These are phyloP conservation scores for Cheumatopsyche charites DNA, from an alignment of 1,140 invertebrate species.

Conservation along the genomic window DNA sequence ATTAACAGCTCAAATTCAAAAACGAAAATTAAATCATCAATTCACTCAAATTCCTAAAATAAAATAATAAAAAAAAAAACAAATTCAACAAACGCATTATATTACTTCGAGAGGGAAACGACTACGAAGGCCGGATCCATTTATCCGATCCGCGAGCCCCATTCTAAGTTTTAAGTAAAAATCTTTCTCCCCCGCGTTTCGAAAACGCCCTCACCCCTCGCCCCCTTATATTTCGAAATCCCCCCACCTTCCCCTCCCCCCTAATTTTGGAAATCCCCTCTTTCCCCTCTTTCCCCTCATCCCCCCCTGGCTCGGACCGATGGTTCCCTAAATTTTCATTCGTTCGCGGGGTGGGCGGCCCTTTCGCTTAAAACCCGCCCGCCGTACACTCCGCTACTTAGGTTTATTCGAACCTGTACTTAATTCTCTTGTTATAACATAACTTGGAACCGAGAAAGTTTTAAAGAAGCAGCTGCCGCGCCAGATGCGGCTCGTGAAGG, in stretches of 20 bases:
- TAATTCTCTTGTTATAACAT: slow-evolving; percentile 48
- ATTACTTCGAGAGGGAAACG: too few relatives aligned
- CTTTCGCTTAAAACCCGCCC: slow-evolving; percentile 21
- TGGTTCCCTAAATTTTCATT: slow-evolving; percentile 46
- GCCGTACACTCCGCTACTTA: slow-evolving; percentile 16
- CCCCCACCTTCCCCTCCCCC: not conserved
- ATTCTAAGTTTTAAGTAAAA: slow-evolving; percentile 48
- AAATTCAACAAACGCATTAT: too few relatives aligned
- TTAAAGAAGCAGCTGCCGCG: slow-evolving; percentile 36
- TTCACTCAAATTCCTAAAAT: too few relatives aligned
- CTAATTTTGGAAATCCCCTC: not conserved
- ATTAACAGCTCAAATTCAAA: too few relatives aligned
- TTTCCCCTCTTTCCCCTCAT: not conserved
- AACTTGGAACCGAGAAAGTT: slow-evolving; percentile 43
- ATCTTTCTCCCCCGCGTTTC: slow-evolving; percentile 32
- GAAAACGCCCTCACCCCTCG: not conserved
- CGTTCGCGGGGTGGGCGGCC: not conserved
- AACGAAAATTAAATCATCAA: too few relatives aligned
- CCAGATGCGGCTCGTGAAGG: slow-evolving; percentile 11
- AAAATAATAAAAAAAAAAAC: too few relatives aligned
- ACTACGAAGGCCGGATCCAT: slow-evolving; percentile 8
- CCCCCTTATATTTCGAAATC: slow-evolving; percentile 35
- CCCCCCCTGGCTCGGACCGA: slow-evolving; percentile 13
- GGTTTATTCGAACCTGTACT: slow-evolving; percentile 43
- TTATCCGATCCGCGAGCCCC: slow-evolving; percentile 35